Evolutionary conservation across 2,797 vertebrate genomes (phyloP), one percentile per base, ranked within the genome.

Genomic region (Urocyon cinereoargenteus): DNA sequence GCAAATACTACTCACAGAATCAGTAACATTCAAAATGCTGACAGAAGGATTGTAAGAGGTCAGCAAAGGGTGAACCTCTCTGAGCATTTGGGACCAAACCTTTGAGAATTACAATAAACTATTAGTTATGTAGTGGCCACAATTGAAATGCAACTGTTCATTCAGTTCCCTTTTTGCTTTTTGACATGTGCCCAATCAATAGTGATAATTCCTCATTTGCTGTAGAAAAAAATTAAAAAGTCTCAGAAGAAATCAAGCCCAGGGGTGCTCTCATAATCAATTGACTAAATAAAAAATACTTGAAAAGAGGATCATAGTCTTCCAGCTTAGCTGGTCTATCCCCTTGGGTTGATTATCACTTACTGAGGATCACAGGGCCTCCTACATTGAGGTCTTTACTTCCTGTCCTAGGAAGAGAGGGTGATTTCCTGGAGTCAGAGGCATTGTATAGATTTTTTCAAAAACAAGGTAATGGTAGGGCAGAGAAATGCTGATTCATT

Each of bases 21-120:
- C 93, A 90, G 94, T 88, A 84, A 79, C 59, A 81, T 87, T 92
- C 77, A 88, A 72, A 95, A 96, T 95, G 88, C 87, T 97, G 94
- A 97, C 59, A 94, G 40, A 94, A 91, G 85, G 79, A 94, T 11
- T 45, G 6, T 28, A 66, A 94, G 88, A 86, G 86, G 87, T 94
- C 9, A 64, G 59, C 45, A n/a, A 31, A 51, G 79, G 89, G 62
- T 75, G 94, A 94, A 90, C 6, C 24, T 93, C 45, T 49, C 34
- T 16, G 34, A 61, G 66, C 61, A 93, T 68, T 55, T 70, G 85
- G 90, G 40, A 34, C 3, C 15, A 78, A 93, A 83, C 51, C 40
- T 86, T 97, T 95, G 96, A 95, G 34, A 97, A 93, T 53, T 51
- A 91, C 4, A 6, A 31, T 94, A 82, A 89, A 86, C 75, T 94